Percentiles rank a stretch among this genome's conserved stretches.
These are phyloP conservation scores for Corythaixoides concolor DNA, from an alignment of 2,113 vertebrate genomes.

Conservation along the genomic window DNA sequence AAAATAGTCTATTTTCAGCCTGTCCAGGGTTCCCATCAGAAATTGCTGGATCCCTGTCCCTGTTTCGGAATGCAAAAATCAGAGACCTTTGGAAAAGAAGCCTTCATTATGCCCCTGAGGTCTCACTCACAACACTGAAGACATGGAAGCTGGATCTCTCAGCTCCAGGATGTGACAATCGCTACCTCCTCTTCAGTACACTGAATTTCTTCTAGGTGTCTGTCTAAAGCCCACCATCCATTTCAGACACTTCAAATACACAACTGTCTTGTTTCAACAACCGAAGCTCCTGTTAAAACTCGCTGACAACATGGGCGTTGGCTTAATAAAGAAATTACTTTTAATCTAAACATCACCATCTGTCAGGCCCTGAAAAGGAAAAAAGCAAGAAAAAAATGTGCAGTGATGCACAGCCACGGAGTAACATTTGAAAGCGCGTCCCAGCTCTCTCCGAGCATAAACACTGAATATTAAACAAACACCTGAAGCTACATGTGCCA, in stretches of 20 bases:
- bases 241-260: neutral
- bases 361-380: constrained; percentile 25
- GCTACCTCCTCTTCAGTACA: neutral
- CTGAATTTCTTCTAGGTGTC: neutral
- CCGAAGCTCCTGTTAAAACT: constrained; percentile 23
- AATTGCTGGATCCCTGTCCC: neutral
- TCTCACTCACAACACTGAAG: neutral
- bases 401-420: neutral
- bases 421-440: constrained; percentile 23
- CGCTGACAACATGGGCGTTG: constrained; percentile 22
- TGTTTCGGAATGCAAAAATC: neutral
- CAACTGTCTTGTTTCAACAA: neutral
- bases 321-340: constrained; percentile 60
- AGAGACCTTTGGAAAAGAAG: neutral
- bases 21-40: neutral
- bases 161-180: neutral
- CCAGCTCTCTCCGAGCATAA: neutral
- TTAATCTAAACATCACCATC: constrained; percentile 60
- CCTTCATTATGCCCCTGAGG: neutral
- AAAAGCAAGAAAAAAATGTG: neutral
- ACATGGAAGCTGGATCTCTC: neutral
- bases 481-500: constrained; percentile 63
- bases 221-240: neutral
- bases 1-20: neutral
- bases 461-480: constrained; percentile 51